Base-by-base conservation (phyloP, 2,888 invertebrate genomes). In the Spilosoma lubricipeda region DNA sequence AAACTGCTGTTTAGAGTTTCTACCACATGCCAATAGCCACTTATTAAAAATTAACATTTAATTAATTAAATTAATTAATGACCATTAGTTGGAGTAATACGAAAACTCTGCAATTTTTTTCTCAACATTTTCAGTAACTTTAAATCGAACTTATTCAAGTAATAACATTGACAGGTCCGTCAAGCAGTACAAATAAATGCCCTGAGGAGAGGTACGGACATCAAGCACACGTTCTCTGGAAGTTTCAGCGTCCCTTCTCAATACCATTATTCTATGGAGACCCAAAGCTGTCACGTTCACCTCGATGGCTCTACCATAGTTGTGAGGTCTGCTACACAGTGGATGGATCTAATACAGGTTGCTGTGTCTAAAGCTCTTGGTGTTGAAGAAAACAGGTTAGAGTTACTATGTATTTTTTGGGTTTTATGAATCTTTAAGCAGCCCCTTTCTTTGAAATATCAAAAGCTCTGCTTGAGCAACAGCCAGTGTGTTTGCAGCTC, bases 261-360 rank as follows among this genome's bases (percentile, higher is more conserved):
- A 87, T 98, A 97, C 89, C 98, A 98, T 90, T 98, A 96, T 83
- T 97, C 97, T 0, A 97, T 98, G 98, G 98, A 98, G 90, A 96
- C 97, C 0, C 97, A 97, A 82, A 95, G 96, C 52, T 97, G 97
- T 71, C 77, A 83, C 8, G 92, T 89, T 1, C 59, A 81, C 0
- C 88, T 89, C 45, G 89, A 89, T 18, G 73, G 73, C 3, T 33
- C 18, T 20, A 76, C 65, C 4, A 67, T 76, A 9, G 75, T 82
- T 1, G 90, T 94, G 13, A 96, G 96, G 77, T 92, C 97, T 0
- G 87, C 97, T 0, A 95, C 97, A 0, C 98, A 98, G 85, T 97
- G 96, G 96, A 96, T 97, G 91, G 97, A 97, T 80, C 80, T 96
- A 0, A 90, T 94, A 0, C 97, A 97, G 78, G 90, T 93, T 3